phyloP scores from a whole-genome alignment of 2,888 invertebrate species.

The Nymphalis urticae region DNA sequence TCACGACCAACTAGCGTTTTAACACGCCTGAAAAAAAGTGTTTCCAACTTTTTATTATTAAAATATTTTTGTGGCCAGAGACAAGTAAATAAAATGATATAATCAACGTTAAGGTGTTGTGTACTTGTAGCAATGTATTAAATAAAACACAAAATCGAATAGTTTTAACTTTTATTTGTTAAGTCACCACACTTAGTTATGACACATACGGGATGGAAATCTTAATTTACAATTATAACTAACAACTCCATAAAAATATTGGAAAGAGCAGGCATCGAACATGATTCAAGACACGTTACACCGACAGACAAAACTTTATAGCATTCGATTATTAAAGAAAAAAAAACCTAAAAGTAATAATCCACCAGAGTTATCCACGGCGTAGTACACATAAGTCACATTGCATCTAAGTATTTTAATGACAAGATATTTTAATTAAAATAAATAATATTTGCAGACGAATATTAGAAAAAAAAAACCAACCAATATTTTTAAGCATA shows the following conservation, averaged over 20 bases:
- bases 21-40: too few relatives aligned
- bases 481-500: background rate
- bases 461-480: background rate
- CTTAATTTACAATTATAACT: slow-evolving; percentile 63
- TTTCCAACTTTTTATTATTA: too few relatives aligned
- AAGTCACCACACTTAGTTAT: slow-evolving; percentile 75
- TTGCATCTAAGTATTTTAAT: background rate
- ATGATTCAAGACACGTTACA: slow-evolving; percentile 41
- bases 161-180: slow-evolving; percentile 62
- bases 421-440: background rate
- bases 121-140: background rate
- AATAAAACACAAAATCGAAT: slow-evolving; percentile 22
- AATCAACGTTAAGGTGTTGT: too few relatives aligned
- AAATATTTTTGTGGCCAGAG: too few relatives aligned
- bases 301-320: slow-evolving; percentile 20
- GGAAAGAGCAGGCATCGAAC: slow-evolving; percentile 53
- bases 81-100: too few relatives aligned
- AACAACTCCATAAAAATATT: slow-evolving; percentile 59
- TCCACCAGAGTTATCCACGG: too few relatives aligned
- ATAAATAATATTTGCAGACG: too few relatives aligned
- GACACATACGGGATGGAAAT: slow-evolving; percentile 72
- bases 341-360: too few relatives aligned
- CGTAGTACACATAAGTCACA: too few relatives aligned
- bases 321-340: too few relatives aligned
- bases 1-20: too few relatives aligned